Evolutionary conservation across 2,888 invertebrate genomes (phyloP), one percentile per base, ranked within the genome.

Genomic region (Chaetogeoica ovagalla): DNA sequence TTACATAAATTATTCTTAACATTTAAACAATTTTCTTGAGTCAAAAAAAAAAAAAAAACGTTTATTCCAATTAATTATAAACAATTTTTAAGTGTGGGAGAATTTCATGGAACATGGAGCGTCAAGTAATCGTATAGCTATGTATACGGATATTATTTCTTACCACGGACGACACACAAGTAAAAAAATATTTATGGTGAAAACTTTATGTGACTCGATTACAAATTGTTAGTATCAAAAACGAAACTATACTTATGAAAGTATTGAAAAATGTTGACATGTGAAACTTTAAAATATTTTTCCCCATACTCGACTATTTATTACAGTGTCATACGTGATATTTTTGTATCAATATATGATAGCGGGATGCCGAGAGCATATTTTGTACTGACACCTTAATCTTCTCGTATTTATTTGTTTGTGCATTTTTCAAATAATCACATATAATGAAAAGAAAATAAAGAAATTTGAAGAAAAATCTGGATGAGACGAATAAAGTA

Each of bases 161-260:
- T 97, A 83, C 90, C 96, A 8, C 96, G 13, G 48, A 11, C 15
- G 11, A 0, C 96, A 0, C 89, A 91, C 83, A 92, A 94, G 86
- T 94, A 94, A 86, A 95, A 86, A 95, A 95, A 85, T 95, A 93
- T 85, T 87, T 97, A 30, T 97, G 96, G 96, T 97, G 97, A 97
- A 97, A 97, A 86, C 93, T 91, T 84, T 94, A 97, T 86, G 90
- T 97, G 85, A 97, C 97, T 7, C 89, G 90, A 75, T 87, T 96
- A 85, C 97, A 97, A 87, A 89, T 97, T 87, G 93, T 94, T 87
- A 88, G 88, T 86, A 62, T 1, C 23, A 39, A 39, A 30, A 30
- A 30, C 30, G 30, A 30, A 30, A 30, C 30, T 30, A 30, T 2
- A 30, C 30, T 30, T 30, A 30, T 30, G 4, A 60, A 1, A 48